Evolutionary conservation across 2,797 vertebrate genomes (phyloP), one percentile per base, ranked within the genome.

Genomic region (Acridotheres tristis): DNA sequence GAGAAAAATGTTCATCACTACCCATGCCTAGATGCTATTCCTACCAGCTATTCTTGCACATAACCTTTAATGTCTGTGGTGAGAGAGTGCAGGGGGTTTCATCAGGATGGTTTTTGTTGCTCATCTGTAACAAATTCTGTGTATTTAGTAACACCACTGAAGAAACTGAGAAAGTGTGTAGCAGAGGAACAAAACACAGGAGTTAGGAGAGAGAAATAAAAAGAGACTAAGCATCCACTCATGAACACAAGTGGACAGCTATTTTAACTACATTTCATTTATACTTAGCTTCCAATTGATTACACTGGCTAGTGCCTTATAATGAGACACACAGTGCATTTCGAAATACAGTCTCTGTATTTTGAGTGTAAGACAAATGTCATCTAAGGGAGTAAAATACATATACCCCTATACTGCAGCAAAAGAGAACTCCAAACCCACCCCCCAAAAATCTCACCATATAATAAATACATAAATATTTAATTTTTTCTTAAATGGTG

Each of bases 361-460:
- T 65, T 27, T 25, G 14, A 79, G 5, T 6, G 10, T 47, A 72
- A 79, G 36, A 62, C 19, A 94, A 84, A 73, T 34, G 7, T 18
- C 32, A 68, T 53, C 30, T 34, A 80, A 23, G 17, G 13, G 51
- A 63, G 14, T 20, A 13, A 90, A 91, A 72, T 22, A 51, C 12
- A 62, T 40, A 72, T 50, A 68, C 26, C 15, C 6, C 19, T n/a
- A 14, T 17, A 17, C 13, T 30, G n/a, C 20, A 68, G 40, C 25
- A 68, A 23, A 29, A n/a, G 34, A 38, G 32, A 50, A 3, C 3
- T 3, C 21, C 21, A 51, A 53, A 43, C 6, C 7, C 4, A 42
- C 3, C 2, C 16, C 10, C 3, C 2, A 2, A 53, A 53, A 54
- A 8, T 7, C 0, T 4, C 18, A 6, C 3, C 30, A 12, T n/a